Evolutionary conservation across 2,113 vertebrate genomes (phyloP), one percentile per base, ranked within the genome.

Genomic region (Nothobranchius furzeri): DNA sequence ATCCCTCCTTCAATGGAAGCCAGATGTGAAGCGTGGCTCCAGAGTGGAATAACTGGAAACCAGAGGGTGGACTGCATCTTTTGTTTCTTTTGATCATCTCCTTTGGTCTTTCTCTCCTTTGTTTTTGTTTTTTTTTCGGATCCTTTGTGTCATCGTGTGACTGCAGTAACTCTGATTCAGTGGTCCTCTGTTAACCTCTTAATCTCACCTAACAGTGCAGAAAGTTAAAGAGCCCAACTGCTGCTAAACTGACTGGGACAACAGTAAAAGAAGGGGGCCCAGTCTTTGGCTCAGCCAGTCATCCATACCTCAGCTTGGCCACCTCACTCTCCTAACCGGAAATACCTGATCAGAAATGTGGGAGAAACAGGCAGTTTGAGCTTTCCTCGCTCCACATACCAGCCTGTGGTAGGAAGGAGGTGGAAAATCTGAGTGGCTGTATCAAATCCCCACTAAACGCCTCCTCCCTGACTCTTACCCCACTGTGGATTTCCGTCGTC

Each of bases 21-120:
- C 92, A 92, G 90, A 92, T 93, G 92, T 93, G 87, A 74, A 89
- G 74, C 60, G 1, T 60, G 40, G 75, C 64, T 85, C 55, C 66
- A 64, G 63, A 85, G 56, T 76, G 67, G 53, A 73, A 72, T 52
- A 76, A 57, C 71, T 77, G 58, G 30, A 46, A 75, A 53, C 69
- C 54, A 63, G 65, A 81, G 60, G 49, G 52, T 45, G 66, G 75
- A 61, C 64, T 68, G 5, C 15, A 15, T 67, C 14, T 51, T 71
- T 30, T 55, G 46, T 70, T 42, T 68, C 1, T 47, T 43, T 4
- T 43, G 0, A 24, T 40, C 13, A 15, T 5, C 13, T 52, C n/a
- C 11, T 4, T 63, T 51, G 12, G 36, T 48, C 14, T 53, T 47
- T 49, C 9, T 61, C 1, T 49, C 42, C 50, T 20, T 9, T 17